Conservation (phyloP, 2,113 vertebrate genomes). For the Osmerus mordax region DNA sequence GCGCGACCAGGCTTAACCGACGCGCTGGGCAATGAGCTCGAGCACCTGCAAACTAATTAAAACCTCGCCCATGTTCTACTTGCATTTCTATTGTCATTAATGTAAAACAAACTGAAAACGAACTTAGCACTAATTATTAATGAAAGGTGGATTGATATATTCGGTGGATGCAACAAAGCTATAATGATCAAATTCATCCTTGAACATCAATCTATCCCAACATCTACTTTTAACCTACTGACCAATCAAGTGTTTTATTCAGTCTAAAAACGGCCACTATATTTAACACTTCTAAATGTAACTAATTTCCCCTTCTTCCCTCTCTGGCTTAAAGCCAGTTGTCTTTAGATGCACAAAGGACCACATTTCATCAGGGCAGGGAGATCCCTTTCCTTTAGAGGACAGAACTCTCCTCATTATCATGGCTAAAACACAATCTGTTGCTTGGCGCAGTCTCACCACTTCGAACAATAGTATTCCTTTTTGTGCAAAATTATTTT, state of each 20-base stretch:
- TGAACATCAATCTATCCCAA: too few species aligned
- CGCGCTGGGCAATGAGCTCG: slow-evolving; percentile 15
- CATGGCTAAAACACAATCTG: too few species aligned
- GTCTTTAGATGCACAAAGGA: neutral
- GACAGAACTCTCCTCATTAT: neutral
- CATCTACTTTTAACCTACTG: neutral
- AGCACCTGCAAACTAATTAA: slow-evolving; percentile 67
- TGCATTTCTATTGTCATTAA: slow-evolving; percentile 34
- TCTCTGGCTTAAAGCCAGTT: neutral
- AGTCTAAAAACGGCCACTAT: too few species aligned
- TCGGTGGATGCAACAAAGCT: neutral
- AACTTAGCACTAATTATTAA: neutral
- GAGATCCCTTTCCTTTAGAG: neutral
- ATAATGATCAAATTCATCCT: too few species aligned
- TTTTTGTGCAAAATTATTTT: too few species aligned
- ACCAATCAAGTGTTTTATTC: neutral
- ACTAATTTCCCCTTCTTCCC: too few species aligned
- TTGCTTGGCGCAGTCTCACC: too few species aligned
- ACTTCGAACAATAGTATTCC: too few species aligned
- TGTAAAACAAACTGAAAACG: slow-evolving; percentile 26
- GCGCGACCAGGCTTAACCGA: slow-evolving; percentile 47
- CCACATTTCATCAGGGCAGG: slow-evolving; percentile 1
- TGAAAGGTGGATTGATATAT: neutral
- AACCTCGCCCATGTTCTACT: neutral
- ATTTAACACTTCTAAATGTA: neutral